These are phyloP conservation scores for Numida meleagris DNA, from an alignment of 2,113 vertebrate species.

Conservation along the genomic window DNA sequence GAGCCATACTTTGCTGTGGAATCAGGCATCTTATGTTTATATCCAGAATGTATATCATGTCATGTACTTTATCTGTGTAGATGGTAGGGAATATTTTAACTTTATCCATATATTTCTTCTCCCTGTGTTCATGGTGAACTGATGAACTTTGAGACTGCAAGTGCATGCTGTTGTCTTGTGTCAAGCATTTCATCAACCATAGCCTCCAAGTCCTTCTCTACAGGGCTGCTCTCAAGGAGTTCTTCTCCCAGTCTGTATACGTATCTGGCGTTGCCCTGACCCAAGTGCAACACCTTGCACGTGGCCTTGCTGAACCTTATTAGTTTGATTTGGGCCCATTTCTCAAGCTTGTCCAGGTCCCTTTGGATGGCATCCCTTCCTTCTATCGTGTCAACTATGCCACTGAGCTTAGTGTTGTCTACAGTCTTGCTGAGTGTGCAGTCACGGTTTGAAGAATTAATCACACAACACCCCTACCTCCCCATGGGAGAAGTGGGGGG, in stretches of 20 bases:
- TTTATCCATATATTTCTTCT: neutral
- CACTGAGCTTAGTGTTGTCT: too few species aligned
- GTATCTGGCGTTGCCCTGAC: too few species aligned
- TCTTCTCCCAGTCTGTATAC: neutral
- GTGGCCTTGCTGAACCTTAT: neutral
- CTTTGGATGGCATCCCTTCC: neutral
- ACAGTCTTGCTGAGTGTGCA: neutral
- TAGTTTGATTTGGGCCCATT: neutral
- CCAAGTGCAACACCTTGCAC: neutral
- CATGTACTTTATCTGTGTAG: neutral
- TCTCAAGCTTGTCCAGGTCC: neutral
- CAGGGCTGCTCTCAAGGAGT: neutral
- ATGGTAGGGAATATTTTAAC: neutral
- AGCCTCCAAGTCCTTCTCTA: neutral
- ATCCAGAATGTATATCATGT: neutral
- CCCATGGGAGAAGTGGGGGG: too few species aligned
- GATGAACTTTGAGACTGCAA: neutral
- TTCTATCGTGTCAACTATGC: neutral
- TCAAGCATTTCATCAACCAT: neutral
- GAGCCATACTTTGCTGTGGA: neutral
- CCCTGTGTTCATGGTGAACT: neutral
- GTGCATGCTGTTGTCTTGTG: too few species aligned
- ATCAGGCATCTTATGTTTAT: neutral
- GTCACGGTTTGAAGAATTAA: too few species aligned
- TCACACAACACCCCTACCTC: too few species aligned